A percentile compares a stretch with the other conserved stretches of the same genome.
Conservation (phyloP, 2,113 vertebrate species). For the Nothocercus nigrocapillus region DNA sequence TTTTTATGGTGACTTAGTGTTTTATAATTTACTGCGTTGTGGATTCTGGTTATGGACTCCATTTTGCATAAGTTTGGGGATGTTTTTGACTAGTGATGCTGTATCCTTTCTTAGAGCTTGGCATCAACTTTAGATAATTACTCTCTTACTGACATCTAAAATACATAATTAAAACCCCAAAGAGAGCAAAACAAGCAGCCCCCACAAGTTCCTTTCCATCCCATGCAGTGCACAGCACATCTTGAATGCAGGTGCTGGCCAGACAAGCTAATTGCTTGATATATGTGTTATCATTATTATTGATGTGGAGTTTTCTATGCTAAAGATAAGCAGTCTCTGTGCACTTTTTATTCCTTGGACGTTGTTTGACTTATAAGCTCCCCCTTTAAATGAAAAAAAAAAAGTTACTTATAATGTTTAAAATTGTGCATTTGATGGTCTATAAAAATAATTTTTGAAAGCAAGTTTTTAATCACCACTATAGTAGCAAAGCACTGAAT, state of each 20-base stretch:
- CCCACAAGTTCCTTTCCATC: neutral
- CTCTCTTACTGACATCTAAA: neutral
- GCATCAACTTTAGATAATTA: neutral
- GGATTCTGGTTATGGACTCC: neutral
- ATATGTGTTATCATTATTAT: neutral
- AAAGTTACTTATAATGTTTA: neutral
- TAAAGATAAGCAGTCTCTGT: neutral
- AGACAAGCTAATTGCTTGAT: slow-evolving; percentile 19
- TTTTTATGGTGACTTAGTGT: neutral
- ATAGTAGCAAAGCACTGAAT: neutral
- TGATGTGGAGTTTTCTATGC: neutral
- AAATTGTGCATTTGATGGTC: neutral
- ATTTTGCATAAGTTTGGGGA: neutral
- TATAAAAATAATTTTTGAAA: neutral
- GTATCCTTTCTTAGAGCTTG: neutral
- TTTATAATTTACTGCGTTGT: neutral
- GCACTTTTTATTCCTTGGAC: neutral
- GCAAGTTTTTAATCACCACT: neutral
- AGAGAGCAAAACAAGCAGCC: neutral
- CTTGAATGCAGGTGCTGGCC: slow-evolving; percentile 43
- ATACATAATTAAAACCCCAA: neutral
- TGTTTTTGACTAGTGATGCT: neutral
- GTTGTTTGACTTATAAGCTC: neutral
- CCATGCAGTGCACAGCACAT: neutral
- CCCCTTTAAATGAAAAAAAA: neutral